Percentiles rank a stretch among this genome's conserved stretches.
phyloP scores from a whole-genome alignment of 2,888 invertebrate species.

The Lasioglossum villosulum region DNA sequence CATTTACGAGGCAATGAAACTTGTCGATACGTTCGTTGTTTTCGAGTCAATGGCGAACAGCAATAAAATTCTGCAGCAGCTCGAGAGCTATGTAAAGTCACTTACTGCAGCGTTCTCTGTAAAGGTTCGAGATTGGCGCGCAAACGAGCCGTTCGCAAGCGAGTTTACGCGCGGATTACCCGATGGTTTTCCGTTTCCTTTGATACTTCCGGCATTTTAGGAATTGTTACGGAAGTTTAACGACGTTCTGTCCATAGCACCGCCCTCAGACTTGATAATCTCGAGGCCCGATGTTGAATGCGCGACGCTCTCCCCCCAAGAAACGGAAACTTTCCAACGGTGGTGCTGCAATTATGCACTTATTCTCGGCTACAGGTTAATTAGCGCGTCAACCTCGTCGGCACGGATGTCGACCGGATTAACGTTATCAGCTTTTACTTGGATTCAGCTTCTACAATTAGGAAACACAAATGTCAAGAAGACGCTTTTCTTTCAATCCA shows the following conservation, averaged over 20 bases:
- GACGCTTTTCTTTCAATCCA: too few relatives aligned
- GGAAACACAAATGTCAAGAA: neutral
- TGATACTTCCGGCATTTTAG: conserved; percentile 14
- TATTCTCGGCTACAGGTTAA: conserved; percentile 14
- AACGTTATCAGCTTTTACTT: neutral
- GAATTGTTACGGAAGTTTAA: conserved; percentile 28
- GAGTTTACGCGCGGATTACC: conserved; percentile 19
- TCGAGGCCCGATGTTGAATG: conserved; percentile 5
- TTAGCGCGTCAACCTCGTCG: conserved; percentile 16
- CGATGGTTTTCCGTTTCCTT: conserved; percentile 13
- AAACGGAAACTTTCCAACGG: neutral
- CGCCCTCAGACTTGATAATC: neutral
- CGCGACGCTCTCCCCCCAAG: neutral
- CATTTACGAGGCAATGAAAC: neutral
- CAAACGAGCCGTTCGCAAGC: neutral
- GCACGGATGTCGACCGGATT: neutral
- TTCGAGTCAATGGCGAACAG: neutral
- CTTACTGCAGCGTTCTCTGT: conserved; percentile 1
- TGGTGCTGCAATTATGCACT: conserved; percentile 18
- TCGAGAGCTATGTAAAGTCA: neutral
- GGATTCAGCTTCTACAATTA: conserved; percentile 8
- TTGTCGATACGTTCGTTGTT: neutral
- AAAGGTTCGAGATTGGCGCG: neutral
- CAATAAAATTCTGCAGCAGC: neutral
- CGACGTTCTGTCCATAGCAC: neutral